Base-by-base conservation (phyloP, 2,113 vertebrate species). In the Gorsachius goisagi region DNA sequence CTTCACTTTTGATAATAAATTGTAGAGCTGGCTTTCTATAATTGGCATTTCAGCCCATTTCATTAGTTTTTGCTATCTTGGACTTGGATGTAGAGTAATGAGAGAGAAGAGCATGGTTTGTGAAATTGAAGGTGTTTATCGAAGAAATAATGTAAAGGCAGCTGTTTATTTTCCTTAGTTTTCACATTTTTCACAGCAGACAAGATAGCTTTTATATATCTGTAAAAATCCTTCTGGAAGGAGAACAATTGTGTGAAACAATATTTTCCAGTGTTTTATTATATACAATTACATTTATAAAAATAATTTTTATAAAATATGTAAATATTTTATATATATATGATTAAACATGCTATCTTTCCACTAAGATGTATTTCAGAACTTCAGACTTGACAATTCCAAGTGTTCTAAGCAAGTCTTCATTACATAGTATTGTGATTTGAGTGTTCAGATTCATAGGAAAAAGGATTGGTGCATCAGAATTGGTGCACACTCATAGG, bases 401-500 rank as follows among this genome's bases (percentile, higher is more conserved):
- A 52, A 47, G 26, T 7, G 0, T 30, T 72, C 23, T 53, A 56
- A 72, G n/a, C 15, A 81, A 47, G 21, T 59, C 47, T 58, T 87
- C 26, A 11, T 85, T 32, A 67, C 5, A 5, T 33, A 9, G 7
- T 72, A 6, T 68, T 67, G 15, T 1, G 0, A 45, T 85, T 83
- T 18, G 9, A 6, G 15, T 55, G 24, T 67, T 81, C 20, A 50
- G 52, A 67, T 81, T 84, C 3, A 0, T n/a, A 64, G 45, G 30
- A 39, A 64, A 59, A 64, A 39, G 21, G 12, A 27, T 24, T 15
- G 18, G 3, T 88, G 24, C 30, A 18, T 90, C 12, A 47, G 45
- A 76, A 68, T 37, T 3, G 11, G 37, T 63, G 2, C 1, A 3
- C 0, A 0, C 12, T 80, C 10, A 30, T 5, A 69, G 74, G 67